These are phyloP conservation scores for Sarcophaga subvicina DNA, from an alignment of 2,888 invertebrate genomes.

Conservation along the genomic window DNA sequence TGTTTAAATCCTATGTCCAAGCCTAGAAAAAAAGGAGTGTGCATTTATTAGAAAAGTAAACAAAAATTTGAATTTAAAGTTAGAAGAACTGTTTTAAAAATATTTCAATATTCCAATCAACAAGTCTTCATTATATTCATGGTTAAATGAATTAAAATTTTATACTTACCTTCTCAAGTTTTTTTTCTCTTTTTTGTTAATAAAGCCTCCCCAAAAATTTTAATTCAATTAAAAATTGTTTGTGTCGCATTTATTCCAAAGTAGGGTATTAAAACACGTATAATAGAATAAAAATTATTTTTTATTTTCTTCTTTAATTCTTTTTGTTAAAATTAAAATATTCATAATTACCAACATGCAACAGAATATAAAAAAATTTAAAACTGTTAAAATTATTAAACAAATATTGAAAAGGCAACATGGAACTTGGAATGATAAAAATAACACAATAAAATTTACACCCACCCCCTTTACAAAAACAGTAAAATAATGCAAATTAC, in stretches of 20 bases:
- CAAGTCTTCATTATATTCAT: too few relatives aligned
- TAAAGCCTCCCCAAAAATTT: background rate
- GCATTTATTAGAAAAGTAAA: too few relatives aligned
- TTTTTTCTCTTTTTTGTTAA: background rate
- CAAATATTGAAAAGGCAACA: slow-evolving; percentile 20
- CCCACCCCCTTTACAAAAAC: background rate
- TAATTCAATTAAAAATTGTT: background rate
- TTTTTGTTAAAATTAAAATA: background rate
- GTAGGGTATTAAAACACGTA: background rate
- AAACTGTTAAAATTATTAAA: slow-evolving; percentile 27
- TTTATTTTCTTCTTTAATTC: background rate
- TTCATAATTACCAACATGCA: background rate
- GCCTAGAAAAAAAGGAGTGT: too few relatives aligned
- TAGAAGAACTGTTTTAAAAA: too few relatives aligned
- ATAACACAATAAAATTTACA: background rate
- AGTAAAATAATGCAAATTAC: slow-evolving; percentile 18
- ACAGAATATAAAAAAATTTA: background rate
- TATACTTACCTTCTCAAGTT: background rate
- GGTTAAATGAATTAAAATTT: too few relatives aligned
- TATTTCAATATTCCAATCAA: too few relatives aligned
- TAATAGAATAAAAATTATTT: background rate
- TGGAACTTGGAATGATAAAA: background rate
- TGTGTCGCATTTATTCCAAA: background rate
- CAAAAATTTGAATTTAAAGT: too few relatives aligned
- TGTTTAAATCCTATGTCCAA: too few relatives aligned